These are phyloP conservation scores for Streblospio benedicti DNA, from an alignment of 1,140 invertebrate genomes.

Conservation along the genomic window DNA sequence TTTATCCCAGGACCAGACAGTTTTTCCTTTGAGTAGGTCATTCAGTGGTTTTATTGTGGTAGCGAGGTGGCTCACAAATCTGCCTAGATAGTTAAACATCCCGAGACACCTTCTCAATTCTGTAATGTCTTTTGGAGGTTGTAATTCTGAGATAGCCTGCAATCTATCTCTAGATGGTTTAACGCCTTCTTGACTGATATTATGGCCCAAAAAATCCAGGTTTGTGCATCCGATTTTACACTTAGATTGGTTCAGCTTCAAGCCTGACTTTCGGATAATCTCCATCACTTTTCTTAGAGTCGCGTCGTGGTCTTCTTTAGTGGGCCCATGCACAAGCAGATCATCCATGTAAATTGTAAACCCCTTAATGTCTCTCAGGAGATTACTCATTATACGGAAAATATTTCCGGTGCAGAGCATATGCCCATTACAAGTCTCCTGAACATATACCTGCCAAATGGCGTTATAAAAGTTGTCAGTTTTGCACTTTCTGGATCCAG, in stretches of 20 bases:
- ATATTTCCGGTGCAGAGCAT: neutral
- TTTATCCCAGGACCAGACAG: slow-evolving; percentile 15
- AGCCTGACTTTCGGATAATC: neutral
- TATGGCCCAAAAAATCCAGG: neutral
- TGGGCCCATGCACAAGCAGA: too few relatives aligned
- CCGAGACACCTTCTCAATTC: slow-evolving; percentile 8
- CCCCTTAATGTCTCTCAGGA: too few relatives aligned
- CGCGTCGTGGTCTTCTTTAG: neutral
- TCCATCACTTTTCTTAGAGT: neutral
- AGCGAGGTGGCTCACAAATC: slow-evolving; percentile 1
- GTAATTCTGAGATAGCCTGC: neutral
- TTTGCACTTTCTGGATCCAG: neutral
- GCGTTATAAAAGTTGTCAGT: neutral
- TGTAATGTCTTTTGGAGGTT: neutral
- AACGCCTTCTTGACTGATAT: neutral
- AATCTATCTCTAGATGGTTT: neutral
- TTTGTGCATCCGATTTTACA: neutral
- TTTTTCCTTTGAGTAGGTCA: slow-evolving; percentile 8
- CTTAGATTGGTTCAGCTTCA: neutral
- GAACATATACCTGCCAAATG: neutral
- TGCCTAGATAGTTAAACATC: slow-evolving; percentile 14
- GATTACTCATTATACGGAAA: neutral
- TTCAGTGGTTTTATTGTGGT: neutral
- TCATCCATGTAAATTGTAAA: too few relatives aligned
- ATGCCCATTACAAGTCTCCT: neutral